Conservation (phyloP, 2,113 vertebrate species). For the Nyctibius bracteatus region DNA sequence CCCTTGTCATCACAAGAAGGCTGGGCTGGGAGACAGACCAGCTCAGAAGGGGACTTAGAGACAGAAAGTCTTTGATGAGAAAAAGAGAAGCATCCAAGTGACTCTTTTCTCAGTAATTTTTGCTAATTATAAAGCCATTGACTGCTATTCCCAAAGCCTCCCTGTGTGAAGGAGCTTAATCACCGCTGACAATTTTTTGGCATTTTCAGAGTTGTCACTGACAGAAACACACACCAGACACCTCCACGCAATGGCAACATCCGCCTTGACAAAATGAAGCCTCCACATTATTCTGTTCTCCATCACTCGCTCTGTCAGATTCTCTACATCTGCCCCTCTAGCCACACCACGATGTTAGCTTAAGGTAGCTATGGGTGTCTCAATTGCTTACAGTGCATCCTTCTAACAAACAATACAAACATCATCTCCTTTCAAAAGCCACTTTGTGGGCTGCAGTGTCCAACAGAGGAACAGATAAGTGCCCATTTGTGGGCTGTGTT, state of each 20-base stretch:
- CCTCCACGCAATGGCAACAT: not conserved
- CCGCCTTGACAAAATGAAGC: not conserved
- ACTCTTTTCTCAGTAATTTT: conserved; percentile 39
- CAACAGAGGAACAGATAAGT: not conserved
- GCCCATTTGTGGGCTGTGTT: not conserved
- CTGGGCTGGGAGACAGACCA: conserved; percentile 2
- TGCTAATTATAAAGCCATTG: conserved; percentile 51
- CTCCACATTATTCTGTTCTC: not conserved
- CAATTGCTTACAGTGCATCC: not conserved
- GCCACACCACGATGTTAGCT: not conserved
- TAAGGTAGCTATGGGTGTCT: not conserved
- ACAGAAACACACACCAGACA: conserved; percentile 1
- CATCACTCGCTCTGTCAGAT: not conserved
- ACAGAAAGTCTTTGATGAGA: conserved; percentile 33
- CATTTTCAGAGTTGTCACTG: not conserved
- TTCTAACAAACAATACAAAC: not conserved
- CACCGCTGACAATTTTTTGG: conserved; percentile 14
- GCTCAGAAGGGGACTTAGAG: not conserved
- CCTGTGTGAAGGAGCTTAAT: conserved; percentile 17
- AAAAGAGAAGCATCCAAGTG: not conserved
- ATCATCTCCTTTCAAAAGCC: not conserved
- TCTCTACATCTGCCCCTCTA: not conserved
- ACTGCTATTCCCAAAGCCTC: conserved; percentile 19
- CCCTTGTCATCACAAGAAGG: not conserved
- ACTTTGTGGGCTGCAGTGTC: not conserved